phyloP scores from a whole-genome alignment of 2,888 invertebrate genomes.

The Cryptocephalus primarius region DNA sequence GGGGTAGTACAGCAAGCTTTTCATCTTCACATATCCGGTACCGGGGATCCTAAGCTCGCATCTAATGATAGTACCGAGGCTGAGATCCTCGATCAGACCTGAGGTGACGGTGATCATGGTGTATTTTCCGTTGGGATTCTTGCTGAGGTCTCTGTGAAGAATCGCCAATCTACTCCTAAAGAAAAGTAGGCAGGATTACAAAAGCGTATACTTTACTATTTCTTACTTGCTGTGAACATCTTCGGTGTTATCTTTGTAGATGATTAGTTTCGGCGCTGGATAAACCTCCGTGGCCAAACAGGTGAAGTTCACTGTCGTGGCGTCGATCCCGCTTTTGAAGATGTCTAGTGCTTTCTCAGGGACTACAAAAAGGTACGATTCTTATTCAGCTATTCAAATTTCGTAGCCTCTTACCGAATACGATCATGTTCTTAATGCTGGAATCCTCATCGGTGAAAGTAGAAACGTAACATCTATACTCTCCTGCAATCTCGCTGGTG shows the following conservation, averaged over 20 bases:
- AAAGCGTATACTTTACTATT: too few relatives aligned
- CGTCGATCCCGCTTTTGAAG: constrained; percentile 20
- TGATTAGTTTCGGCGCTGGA: constrained; percentile 33
- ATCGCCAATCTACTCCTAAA: constrained; percentile 26
- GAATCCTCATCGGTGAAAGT: constrained; percentile 58
- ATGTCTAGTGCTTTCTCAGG: constrained; percentile 29
- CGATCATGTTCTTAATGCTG: constrained; percentile 50
- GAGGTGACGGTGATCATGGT: constrained; percentile 28
- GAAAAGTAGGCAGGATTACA: too few relatives aligned
- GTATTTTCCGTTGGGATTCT: constrained; percentile 25
- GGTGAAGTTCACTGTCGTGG: constrained; percentile 35
- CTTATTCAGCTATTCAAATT: not conserved
- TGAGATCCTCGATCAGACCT: constrained; percentile 20
- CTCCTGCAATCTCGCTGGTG: constrained; percentile 58
- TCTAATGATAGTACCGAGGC: constrained; percentile 30
- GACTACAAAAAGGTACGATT: constrained; percentile 18
- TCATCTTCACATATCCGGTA: constrained; percentile 34
- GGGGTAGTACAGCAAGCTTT: constrained; percentile 33
- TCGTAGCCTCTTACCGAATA: constrained; percentile 47
- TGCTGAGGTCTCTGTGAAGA: constrained; percentile 31
- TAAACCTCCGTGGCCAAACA: constrained; percentile 36
- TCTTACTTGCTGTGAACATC: constrained; percentile 19
- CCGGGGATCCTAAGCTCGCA: constrained; percentile 36
- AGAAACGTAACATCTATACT: constrained; percentile 62
- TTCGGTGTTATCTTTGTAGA: constrained; percentile 30